phyloP scores from a whole-genome alignment of 2,113 vertebrate species.

The Merops nubicus region DNA sequence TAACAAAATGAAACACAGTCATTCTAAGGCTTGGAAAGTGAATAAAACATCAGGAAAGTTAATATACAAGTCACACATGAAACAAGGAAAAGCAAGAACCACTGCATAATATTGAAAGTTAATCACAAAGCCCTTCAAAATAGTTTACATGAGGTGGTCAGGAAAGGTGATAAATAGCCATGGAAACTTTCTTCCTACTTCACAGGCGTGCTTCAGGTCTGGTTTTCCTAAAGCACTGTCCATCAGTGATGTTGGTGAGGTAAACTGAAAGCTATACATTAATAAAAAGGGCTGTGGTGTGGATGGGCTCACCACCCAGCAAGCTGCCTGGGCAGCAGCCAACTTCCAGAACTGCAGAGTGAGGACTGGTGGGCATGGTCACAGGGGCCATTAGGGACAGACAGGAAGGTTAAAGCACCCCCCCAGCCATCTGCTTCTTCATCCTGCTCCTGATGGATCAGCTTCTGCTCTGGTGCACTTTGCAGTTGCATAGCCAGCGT shows the following conservation, averaged over 20 bases:
- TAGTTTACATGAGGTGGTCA: neutral
- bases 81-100: neutral
- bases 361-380: neutral
- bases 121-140: neutral
- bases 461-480: neutral
- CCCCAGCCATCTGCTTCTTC: neutral
- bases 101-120: neutral
- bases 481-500: accelerated
- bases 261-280: neutral
- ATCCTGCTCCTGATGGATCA: neutral
- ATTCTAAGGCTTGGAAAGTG: neutral
- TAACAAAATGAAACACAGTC: neutral
- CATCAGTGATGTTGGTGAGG: neutral
- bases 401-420: accelerated
- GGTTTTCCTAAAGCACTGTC: neutral
- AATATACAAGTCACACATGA: neutral
- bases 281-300: neutral
- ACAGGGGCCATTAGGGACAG: accelerated
- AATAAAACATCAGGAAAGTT: neutral
- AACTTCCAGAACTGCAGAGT: neutral
- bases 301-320: accelerated
- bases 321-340: neutral
- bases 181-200: neutral
- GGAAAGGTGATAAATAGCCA: neutral
- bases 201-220: neutral